These are phyloP conservation scores for Aphidius ervi DNA, from an alignment of 1,140 invertebrate species.

Conservation along the genomic window DNA sequence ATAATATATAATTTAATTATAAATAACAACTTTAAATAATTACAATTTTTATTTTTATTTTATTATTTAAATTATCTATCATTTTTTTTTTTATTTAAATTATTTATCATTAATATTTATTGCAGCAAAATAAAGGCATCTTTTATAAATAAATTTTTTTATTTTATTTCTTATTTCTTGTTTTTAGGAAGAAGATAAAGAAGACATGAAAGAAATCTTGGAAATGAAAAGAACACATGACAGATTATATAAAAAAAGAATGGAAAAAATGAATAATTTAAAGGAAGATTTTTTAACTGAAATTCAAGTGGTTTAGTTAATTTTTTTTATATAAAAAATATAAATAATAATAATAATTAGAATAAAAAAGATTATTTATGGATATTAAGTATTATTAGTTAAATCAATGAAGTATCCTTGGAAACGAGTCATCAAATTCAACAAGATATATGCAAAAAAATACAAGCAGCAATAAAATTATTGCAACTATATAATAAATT, in stretches of 20 bases:
- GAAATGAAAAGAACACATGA: slow-evolving; percentile 86
- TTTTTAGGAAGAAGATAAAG: slow-evolving; percentile 79
- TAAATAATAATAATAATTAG: no score
- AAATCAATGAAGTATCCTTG: neutral
- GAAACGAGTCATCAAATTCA: slow-evolving; percentile 4
- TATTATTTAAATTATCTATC: neutral
- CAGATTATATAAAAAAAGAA: slow-evolving; percentile 65
- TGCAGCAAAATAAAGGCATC: no score
- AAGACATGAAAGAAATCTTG: slow-evolving; percentile 89
- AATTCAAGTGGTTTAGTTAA: neutral
- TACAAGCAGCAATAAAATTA: no score
- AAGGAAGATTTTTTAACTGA: neutral
- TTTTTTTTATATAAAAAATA: no score
- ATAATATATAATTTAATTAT: neutral
- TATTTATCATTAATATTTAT: neutral
- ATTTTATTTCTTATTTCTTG: slow-evolving; percentile 2
- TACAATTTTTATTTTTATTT: slow-evolving; percentile 1
- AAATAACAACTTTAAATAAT: neutral
- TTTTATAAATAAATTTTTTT: no score
- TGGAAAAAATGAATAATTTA: slow-evolving; percentile 35
- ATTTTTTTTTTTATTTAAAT: neutral
- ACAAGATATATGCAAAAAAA: neutral
- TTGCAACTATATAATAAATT: neutral
- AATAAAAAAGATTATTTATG: no score
- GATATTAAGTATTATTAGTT: no score